Evolutionary conservation across 2,797 vertebrate genomes (phyloP).

Genomic region (Halcyon smyrnensis): DNA sequence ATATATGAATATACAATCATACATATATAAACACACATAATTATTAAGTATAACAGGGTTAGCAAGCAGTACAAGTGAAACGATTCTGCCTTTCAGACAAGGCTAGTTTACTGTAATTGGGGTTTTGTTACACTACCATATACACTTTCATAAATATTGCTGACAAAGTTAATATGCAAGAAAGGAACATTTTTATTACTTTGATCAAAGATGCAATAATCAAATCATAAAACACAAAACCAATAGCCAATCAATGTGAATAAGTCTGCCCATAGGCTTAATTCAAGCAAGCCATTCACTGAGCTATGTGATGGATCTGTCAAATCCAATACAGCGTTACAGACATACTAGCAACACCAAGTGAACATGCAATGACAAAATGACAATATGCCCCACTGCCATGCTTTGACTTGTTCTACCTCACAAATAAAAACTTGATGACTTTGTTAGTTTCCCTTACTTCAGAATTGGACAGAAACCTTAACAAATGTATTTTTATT

Average conservation of each 20-base stretch:
- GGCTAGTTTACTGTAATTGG: background rate
- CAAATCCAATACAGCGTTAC: conserved; percentile 66
- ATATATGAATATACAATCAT: background rate
- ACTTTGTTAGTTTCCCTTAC: background rate
- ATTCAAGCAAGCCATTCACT: conserved; percentile 84
- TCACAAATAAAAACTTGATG: conserved; percentile 12
- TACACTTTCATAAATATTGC: background rate
- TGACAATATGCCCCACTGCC: conserved; percentile 76
- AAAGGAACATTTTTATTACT: background rate
- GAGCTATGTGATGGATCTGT: conserved; percentile 80
- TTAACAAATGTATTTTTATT: background rate
- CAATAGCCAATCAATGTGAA: conserved; percentile 73
- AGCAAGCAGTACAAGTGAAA: conserved; percentile 57
- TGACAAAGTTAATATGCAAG: background rate
- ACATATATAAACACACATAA: conserved; percentile 61
- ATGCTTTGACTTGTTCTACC: conserved; percentile 72
- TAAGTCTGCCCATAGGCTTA: conserved; percentile 73
- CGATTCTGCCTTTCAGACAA: conserved; percentile 12
- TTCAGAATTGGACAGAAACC: background rate
- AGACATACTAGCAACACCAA: conserved; percentile 78
- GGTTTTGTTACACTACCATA: background rate
- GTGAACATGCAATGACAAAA: conserved; percentile 82
- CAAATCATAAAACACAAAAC: conserved; percentile 76
- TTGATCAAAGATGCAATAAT: conserved; percentile 66
- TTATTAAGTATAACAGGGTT: background rate